These are phyloP conservation scores for Caenorhabditis uteleia DNA, from an alignment of 2,888 invertebrate species.

Conservation along the genomic window DNA sequence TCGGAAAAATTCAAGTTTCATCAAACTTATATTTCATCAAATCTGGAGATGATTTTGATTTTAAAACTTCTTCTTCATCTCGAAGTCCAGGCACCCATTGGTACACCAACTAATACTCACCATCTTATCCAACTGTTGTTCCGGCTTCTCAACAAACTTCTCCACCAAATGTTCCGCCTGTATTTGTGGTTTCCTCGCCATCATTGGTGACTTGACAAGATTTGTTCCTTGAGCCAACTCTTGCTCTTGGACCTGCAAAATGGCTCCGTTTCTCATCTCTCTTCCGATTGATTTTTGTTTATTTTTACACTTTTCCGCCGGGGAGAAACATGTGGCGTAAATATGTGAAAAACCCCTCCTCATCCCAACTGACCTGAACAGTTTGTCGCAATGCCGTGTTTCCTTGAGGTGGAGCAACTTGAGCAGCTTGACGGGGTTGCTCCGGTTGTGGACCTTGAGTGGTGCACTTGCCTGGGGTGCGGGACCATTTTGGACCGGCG, in stretches of 20 bases:
- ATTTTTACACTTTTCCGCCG: neutral
- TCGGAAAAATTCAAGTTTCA: no score
- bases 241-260: slow-evolving; percentile 42
- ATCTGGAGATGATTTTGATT: no score
- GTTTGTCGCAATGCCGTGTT: slow-evolving; percentile 49
- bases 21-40: no score
- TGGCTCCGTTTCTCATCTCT: neutral
- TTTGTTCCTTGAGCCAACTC: slow-evolving; percentile 21
- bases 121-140: slow-evolving; percentile 23
- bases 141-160: slow-evolving; percentile 46
- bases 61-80: no score
- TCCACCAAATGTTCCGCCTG: slow-evolving; percentile 38
- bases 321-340: no score
- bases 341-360: no score
- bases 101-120: slow-evolving; percentile 4
- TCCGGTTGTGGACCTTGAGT: slow-evolving; percentile 34
- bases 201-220: slow-evolving; percentile 3
- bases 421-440: slow-evolving; percentile 7
- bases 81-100: no score
- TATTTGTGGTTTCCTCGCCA: slow-evolving; percentile 41
- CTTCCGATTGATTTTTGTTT: neutral
- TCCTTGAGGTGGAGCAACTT: neutral
- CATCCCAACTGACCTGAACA: slow-evolving; percentile 34
- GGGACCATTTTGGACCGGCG: slow-evolving; percentile 36
- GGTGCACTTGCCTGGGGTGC: slow-evolving; percentile 39